Evolutionary conservation across 2,797 vertebrate species (phyloP), one percentile per base, ranked within the genome.

Genomic region (Acanthurus leucopareius): DNA sequence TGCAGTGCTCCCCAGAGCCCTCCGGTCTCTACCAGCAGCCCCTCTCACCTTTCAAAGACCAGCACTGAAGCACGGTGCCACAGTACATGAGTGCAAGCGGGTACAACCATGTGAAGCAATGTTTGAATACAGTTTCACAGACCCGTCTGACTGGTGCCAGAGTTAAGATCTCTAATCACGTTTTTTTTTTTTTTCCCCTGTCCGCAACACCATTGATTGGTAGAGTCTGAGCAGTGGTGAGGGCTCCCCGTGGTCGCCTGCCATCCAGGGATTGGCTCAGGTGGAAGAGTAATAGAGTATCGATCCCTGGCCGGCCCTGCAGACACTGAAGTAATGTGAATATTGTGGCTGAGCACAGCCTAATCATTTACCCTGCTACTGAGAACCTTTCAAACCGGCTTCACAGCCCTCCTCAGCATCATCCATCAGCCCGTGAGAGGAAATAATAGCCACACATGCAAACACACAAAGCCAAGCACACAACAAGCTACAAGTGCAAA

Each of bases 241-340:
- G 68, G 80, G 75, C 81, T 88, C 84, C 82, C 75, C 70, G 79
- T 66, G 81, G 84, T 66, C 51, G 79, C 75, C 77, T 13, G 76
- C 40, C 17, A 7, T 69, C 58, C 66, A 53, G 69, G 66, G 82
- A 82, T 22, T 44, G 84, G 71, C 82, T 86, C 78, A 77, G 87
- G 66, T 83, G 62, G 81, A 76, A 80, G 90, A 90, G 86, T 91
- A 91, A 93, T 91, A 88, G 85, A 85, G 81, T 91, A 93, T 94
- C 13, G 92, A 93, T 91, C 85, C 47, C 42, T 1, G 68, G 20
- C 65, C 9, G 16, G 80, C 48, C 62, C 80, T 71, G 85, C 83
- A 92, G 90, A 91, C 88, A 79, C 76, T 82, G 77, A 68, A 84
- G 89, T 88, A 84, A 92, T 93, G 89, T 82, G 85, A 90, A 89